A percentile compares a stretch with the other conserved stretches of the same genome.
phyloP scores from a whole-genome alignment of 2,113 vertebrate species.

The Serilophus lunatus region DNA sequence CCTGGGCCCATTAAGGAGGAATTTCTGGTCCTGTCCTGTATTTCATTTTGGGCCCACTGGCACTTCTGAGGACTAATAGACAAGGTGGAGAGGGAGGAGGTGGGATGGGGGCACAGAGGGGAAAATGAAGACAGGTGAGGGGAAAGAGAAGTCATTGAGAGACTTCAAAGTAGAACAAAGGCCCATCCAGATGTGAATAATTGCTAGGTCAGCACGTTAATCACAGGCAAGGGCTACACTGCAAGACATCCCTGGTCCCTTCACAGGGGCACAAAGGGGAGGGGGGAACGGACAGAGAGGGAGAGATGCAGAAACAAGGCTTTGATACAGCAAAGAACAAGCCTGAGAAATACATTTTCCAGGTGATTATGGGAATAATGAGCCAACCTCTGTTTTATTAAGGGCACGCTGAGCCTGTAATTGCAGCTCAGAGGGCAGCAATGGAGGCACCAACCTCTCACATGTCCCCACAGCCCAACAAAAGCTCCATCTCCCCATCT shows the following conservation, averaged over 20 bases:
- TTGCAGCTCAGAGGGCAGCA: not conserved
- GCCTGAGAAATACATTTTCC: conserved; percentile 44
- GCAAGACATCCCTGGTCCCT: not conserved
- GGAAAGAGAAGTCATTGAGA: conserved; percentile 59
- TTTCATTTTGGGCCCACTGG: conserved; percentile 42
- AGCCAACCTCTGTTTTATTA: conserved; percentile 28
- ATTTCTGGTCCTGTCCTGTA: conserved; percentile 19
- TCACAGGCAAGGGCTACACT: conserved; percentile 51
- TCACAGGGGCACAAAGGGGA: not conserved
- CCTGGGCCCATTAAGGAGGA: conserved; percentile 68
- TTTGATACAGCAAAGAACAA: conserved; percentile 39
- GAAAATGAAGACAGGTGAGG: conserved; percentile 48
- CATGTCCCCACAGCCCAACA: not conserved
- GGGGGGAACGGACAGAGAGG: not conserved
- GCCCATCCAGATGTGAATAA: conserved; percentile 69
- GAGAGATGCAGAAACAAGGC: not conserved
- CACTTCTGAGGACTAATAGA: conserved; percentile 44
- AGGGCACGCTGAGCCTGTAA: not conserved
- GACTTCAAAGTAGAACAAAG: conserved; percentile 70
- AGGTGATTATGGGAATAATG: conserved; percentile 46
- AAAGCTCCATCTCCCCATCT: not conserved
- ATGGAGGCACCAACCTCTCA: not conserved
- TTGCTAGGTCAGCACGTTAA: conserved; percentile 68
- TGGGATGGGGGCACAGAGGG: not conserved
- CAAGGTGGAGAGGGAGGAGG: conserved; percentile 20